Evolutionary conservation across 2,113 vertebrate genomes (phyloP).

Genomic region (Gymnogyps californianus): DNA sequence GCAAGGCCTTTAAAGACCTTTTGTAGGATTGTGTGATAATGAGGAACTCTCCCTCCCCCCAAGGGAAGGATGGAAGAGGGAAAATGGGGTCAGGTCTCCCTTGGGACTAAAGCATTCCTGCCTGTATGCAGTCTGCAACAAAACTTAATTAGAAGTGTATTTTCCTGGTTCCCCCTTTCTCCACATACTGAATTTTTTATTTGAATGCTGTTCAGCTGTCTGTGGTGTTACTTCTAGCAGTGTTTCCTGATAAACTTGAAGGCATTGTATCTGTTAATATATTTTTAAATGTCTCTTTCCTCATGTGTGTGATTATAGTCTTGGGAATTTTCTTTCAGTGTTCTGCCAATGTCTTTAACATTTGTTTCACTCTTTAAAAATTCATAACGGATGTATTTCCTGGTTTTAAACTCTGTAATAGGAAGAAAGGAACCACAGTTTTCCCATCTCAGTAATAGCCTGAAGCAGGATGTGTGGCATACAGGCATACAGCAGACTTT

Average conservation of each 20-base stretch:
- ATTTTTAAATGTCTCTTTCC: not conserved
- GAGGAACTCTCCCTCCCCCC: not conserved
- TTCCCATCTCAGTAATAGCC: not conserved
- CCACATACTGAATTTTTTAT: not conserved
- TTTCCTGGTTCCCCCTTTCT: not conserved
- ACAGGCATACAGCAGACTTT: not conserved
- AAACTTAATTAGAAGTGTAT: not conserved
- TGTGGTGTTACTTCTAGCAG: not conserved
- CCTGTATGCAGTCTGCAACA: not conserved
- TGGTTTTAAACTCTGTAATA: slow-evolving; percentile 14
- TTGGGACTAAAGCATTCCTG: not conserved
- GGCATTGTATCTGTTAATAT: not conserved
- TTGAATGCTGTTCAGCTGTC: not conserved
- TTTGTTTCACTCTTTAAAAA: slow-evolving; percentile 19
- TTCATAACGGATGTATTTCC: slow-evolving; percentile 23
- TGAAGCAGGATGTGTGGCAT: slow-evolving; percentile 17
- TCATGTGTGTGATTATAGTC: not conserved
- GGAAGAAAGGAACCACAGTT: slow-evolving; percentile 29
- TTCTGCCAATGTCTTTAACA: not conserved
- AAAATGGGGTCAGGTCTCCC: not conserved
- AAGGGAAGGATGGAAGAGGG: not conserved
- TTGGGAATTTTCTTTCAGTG: not conserved
- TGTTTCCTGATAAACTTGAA: not conserved
- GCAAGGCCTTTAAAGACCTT: not conserved
- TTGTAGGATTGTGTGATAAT: slow-evolving; percentile 5